These are phyloP conservation scores for Serilophus lunatus DNA, from an alignment of 2,113 vertebrate genomes.

Conservation along the genomic window DNA sequence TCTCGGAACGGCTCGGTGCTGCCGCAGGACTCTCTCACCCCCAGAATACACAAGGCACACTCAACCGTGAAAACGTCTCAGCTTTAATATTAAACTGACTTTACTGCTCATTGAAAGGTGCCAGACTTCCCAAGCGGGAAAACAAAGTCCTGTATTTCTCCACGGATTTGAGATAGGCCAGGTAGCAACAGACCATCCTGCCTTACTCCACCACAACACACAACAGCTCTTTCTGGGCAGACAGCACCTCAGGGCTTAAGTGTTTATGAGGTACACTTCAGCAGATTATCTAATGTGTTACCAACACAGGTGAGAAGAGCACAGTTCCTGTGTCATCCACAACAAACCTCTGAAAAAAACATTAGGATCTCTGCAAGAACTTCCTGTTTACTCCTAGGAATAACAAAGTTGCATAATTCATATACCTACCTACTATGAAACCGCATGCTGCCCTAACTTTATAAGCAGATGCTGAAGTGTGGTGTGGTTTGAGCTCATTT, in stretches of 20 bases:
- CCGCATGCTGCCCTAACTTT: not conserved
- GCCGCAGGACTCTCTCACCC: not conserved
- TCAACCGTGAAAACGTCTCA: constrained; percentile 34
- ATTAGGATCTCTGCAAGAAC: not conserved
- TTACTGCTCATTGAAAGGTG: constrained; percentile 51
- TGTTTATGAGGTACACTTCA: not conserved
- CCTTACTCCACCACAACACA: not conserved
- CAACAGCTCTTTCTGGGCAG: not conserved
- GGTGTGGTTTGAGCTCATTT: not conserved
- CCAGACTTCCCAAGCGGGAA: constrained; percentile 23
- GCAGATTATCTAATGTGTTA: not conserved
- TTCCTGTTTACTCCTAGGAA: constrained; percentile 25
- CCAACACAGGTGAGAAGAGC: not conserved
- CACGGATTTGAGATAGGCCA: not conserved
- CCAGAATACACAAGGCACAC: not conserved
- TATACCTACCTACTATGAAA: not conserved
- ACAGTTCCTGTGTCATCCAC: not conserved
- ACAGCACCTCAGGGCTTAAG: not conserved
- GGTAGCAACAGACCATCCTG: not conserved
- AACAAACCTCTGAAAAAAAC: not conserved
- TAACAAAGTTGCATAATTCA: constrained; percentile 19
- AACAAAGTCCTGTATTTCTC: constrained; percentile 15
- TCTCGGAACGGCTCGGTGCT: not conserved
- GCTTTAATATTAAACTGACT: constrained; percentile 46
- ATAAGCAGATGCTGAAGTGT: not conserved